phyloP scores from a whole-genome alignment of 2,888 invertebrate species.

The Tridacna crocea region DNA sequence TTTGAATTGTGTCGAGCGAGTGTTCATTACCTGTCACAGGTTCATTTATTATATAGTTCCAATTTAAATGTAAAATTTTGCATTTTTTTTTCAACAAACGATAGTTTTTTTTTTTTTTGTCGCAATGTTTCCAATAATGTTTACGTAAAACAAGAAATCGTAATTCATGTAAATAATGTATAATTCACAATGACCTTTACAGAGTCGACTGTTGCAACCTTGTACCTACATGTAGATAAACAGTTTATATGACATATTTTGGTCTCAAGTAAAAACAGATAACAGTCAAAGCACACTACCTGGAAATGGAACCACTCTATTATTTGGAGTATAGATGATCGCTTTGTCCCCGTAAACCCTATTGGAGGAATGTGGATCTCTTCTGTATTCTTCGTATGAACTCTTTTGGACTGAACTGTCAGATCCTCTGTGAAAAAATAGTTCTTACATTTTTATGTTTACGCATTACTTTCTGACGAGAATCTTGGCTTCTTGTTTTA shows the following conservation, averaged over 20 bases:
- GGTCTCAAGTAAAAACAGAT: neutral
- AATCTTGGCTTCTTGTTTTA: too few species aligned
- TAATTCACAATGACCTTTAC: too few species aligned
- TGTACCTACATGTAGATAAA: too few species aligned
- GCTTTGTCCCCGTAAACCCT: slow-evolving; percentile 18
- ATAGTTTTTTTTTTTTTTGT: neutral
- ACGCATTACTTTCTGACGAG: too few species aligned
- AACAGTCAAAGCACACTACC: slow-evolving; percentile 28
- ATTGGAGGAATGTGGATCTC: neutral
- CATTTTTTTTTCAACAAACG: neutral
- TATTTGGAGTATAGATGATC: slow-evolving; percentile 52
- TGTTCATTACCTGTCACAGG: neutral
- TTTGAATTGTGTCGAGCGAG: too few species aligned
- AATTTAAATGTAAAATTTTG: neutral
- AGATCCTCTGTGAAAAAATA: slow-evolving; percentile 1
- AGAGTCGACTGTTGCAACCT: too few species aligned
- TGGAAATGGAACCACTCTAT: slow-evolving; percentile 58
- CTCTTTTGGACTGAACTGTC: neutral
- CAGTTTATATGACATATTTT: too few species aligned
- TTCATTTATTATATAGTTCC: neutral
- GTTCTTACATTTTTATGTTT: too few species aligned
- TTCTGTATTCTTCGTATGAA: slow-evolving; percentile 34
- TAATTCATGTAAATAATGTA: too few species aligned
- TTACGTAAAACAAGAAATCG: too few species aligned
- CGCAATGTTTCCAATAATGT: too few species aligned